Base-by-base conservation (phyloP, 2,797 vertebrate genomes). In the Alca torda region DNA sequence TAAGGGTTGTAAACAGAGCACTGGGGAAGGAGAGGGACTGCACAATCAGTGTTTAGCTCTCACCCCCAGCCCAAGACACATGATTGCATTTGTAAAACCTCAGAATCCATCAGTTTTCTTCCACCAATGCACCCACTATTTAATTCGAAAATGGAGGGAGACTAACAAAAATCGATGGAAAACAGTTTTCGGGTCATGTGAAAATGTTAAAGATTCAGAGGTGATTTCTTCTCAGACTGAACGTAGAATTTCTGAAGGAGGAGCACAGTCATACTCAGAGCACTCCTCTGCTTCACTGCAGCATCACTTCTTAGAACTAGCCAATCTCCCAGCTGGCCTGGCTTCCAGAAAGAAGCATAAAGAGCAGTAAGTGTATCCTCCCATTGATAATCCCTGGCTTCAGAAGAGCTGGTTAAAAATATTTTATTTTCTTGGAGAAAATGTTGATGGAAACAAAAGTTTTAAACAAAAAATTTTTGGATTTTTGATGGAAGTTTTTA, bases 231-330 rank as follows among this genome's bases (percentile, higher is more conserved):
- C n/a, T 83, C 50, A 78, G 41, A 35, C 21, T 70, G 70, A 87
- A 79, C 19, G 39, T 57, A 81, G 87, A 92, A 94, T 92, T 94
- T 95, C 77, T 93, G 80, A 87, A 91, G 84, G 70, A 79, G 67
- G 73, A 87, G 56, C 48, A 93, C 48, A 93, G 83, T 95, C 93
- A 91, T 93, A 73, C 24, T 79, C 60, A 56, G 88, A 96, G 33
- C 35, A 50, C 70, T 90, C 33, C 41, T 88, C 67, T 95, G 67
- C 53, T 77, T 91, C 51, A 70, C 31, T 90, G 67, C n/a, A 90
- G 59, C 70, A 82, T 84, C 88, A 84, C 63, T 95, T 95, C 77
- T 83, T 69, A 74, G 74, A 96, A 90, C 21, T 23, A 74, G 39
- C 10, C 16, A 16, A 87, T 33, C 12, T 88, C 54, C 61, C 11